Percentiles rank a stretch among this genome's conserved stretches.
Conservation (phyloP, 2,888 invertebrate genomes). For the Eristalis intricaria region DNA sequence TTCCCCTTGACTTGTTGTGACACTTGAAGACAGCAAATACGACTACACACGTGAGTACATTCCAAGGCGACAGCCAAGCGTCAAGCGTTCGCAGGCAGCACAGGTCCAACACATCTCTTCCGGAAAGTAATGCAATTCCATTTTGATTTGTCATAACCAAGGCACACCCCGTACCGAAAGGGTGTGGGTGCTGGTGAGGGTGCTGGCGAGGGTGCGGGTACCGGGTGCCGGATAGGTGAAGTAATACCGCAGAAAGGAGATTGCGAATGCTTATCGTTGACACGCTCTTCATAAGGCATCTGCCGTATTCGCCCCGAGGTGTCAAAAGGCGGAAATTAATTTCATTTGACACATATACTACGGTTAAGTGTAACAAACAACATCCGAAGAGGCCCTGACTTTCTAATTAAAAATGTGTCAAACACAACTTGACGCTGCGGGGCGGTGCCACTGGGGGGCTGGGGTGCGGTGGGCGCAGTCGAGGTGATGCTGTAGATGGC, state of each 20-base stretch:
- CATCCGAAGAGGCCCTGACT: conserved; percentile 62
- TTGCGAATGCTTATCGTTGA: conserved; percentile 68
- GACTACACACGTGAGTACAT: conserved; percentile 9
- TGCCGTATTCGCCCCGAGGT: conserved; percentile 49
- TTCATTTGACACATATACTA: conserved; percentile 69
- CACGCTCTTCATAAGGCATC: conserved; percentile 60
- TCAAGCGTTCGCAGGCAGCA: neutral
- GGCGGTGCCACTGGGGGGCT: neutral
- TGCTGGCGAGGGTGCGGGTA: too few species aligned
- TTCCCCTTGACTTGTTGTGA: conserved; percentile 62
- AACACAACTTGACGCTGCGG: conserved; percentile 46
- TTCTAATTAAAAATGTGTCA: conserved; percentile 69
- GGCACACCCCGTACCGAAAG: neutral
- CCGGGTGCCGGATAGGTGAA: too few species aligned
- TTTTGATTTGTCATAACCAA: conserved; percentile 66
- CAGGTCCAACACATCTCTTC: conserved; percentile 59
- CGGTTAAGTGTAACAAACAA: conserved; percentile 69
- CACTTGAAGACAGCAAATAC: conserved; percentile 44
- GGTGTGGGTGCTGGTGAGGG: neutral
- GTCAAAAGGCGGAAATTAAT: conserved; percentile 70
- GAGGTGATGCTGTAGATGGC: neutral
- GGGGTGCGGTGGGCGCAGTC: neutral
- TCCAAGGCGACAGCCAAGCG: conserved; percentile 19
- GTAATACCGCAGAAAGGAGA: conserved; percentile 59
- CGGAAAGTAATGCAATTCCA: conserved; percentile 65